A percentile compares a stretch with the other conserved stretches of the same genome.
phyloP scores from a whole-genome alignment of 1,140 invertebrate species.

The Drosophila truncata region DNA sequence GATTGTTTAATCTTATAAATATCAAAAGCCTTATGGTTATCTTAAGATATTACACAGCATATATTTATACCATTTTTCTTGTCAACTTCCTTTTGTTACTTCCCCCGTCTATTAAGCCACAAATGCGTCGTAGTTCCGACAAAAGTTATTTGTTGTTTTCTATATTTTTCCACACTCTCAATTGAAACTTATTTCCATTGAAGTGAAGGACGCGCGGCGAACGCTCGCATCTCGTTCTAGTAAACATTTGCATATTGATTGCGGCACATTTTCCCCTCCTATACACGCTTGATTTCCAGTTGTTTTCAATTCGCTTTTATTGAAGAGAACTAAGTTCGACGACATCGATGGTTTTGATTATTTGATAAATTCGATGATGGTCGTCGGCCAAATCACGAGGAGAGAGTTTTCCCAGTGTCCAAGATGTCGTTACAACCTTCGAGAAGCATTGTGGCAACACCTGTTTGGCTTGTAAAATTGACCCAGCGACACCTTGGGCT shows the following conservation, averaged over 20 bases:
- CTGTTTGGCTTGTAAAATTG: conserved; percentile 51
- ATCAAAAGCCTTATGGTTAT: background rate
- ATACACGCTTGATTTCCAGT: conserved; percentile 39
- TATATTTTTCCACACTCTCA: conserved; percentile 42
- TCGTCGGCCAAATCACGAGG: conserved; percentile 15
- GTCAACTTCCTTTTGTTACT: background rate
- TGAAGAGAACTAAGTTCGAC: conserved; percentile 68
- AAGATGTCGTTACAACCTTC: conserved; percentile 49
- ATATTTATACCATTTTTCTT: background rate
- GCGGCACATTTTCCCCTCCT: conserved; percentile 60
- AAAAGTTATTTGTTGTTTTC: conserved; percentile 33
- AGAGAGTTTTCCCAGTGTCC: conserved; percentile 15
- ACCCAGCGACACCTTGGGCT: conserved; percentile 60
- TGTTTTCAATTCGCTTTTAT: conserved; percentile 70
- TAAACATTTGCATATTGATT: conserved; percentile 78
- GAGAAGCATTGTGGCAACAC: conserved; percentile 41
- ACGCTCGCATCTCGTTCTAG: conserved; percentile 37
- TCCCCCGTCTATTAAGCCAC: background rate
- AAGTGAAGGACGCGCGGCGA: conserved; percentile 63
- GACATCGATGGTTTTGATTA: conserved; percentile 46
- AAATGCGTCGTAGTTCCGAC: conserved; percentile 16
- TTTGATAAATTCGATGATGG: conserved; percentile 35
- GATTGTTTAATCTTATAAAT: background rate
- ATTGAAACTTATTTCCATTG: conserved; percentile 65
- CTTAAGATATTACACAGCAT: background rate